Conservation (phyloP, 2,797 vertebrate species). For the Amblyraja radiata region DNA sequence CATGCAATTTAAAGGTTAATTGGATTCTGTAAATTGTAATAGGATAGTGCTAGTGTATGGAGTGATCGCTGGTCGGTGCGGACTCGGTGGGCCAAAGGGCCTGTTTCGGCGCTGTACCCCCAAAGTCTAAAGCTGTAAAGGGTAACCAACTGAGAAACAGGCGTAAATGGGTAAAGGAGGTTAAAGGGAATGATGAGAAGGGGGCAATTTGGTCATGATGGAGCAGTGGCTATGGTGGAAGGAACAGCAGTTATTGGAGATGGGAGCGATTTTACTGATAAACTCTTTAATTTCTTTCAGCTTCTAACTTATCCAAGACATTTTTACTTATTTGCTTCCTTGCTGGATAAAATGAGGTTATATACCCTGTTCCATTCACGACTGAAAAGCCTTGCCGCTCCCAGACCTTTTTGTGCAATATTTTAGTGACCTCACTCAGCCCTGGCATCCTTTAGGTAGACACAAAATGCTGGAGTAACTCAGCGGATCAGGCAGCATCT, state of each 20-base stretch:
- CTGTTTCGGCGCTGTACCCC: too few relatives aligned
- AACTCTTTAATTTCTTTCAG: not conserved
- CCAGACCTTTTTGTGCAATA: not conserved
- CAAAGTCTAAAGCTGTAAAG: not conserved
- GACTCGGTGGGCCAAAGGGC: too few relatives aligned
- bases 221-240: not conserved
- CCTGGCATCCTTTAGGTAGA: not conserved
- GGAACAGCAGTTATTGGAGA: not conserved
- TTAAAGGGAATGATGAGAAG: not conserved
- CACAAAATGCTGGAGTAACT: too few relatives aligned
- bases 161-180: not conserved
- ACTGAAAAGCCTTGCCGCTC: not conserved
- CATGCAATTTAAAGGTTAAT: too few relatives aligned
- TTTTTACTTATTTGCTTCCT: not conserved
- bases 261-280: not conserved
- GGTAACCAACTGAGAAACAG: not conserved
- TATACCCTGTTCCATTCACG: not conserved
- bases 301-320: not conserved
- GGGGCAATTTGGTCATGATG: not conserved
- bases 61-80: too few relatives aligned
- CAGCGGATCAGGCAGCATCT: too few relatives aligned
- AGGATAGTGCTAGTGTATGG: too few relatives aligned
- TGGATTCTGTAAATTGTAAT: too few relatives aligned
- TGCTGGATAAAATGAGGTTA: not conserved
- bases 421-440: not conserved